Evolutionary conservation across 2,113 vertebrate genomes (phyloP).

Genomic region (Notechis scutatus): DNA sequence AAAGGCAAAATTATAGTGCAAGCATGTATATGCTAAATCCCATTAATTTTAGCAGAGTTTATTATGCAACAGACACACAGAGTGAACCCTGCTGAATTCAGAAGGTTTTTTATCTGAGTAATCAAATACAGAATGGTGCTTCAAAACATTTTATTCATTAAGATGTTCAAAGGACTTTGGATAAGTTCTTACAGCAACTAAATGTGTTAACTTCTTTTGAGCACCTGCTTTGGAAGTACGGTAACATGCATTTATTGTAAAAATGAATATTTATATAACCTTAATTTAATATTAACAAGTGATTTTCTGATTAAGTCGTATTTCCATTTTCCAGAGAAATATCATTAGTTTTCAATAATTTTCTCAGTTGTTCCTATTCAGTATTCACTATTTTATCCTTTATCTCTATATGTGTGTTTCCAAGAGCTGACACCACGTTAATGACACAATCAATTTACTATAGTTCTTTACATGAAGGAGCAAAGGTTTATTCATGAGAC

Average conservation of each 20-base stretch:
- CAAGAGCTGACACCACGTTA: neutral
- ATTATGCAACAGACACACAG: neutral
- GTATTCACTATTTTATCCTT: neutral
- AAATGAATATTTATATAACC: neutral
- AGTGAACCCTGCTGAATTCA: neutral
- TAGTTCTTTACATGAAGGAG: neutral
- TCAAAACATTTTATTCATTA: neutral
- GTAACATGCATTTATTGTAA: neutral
- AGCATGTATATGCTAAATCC: neutral
- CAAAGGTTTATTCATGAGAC: neutral
- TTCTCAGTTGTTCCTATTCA: neutral
- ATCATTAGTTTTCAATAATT: neutral
- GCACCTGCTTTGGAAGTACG: neutral
- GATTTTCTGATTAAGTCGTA: neutral
- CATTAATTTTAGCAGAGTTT: neutral
- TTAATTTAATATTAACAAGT: neutral
- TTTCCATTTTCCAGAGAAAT: neutral
- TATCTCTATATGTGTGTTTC: neutral
- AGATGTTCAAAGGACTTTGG: neutral
- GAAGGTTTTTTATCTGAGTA: neutral
- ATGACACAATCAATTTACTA: neutral
- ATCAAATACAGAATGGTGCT: neutral
- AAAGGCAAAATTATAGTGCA: neutral
- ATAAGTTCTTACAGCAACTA: neutral
- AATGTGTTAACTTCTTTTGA: neutral